Percentiles rank a stretch among this genome's conserved stretches.
Evolutionary conservation across 1,140 invertebrate genomes (phyloP).

Genomic region (Penaeus chinensis): DNA sequence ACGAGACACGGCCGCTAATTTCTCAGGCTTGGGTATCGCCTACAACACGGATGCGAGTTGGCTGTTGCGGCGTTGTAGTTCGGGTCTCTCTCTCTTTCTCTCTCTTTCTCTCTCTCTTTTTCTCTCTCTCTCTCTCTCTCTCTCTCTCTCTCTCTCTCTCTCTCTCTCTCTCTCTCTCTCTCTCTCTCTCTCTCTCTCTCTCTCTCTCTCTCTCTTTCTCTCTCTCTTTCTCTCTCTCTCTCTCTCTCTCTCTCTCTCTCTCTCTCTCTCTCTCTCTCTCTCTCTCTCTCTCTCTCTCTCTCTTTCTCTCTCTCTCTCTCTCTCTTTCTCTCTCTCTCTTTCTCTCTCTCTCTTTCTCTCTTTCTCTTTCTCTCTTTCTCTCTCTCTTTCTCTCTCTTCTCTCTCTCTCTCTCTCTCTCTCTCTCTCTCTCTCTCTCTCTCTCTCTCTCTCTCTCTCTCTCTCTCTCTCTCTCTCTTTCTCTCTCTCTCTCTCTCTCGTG

Average conservation of each 20-base stretch:
- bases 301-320: constrained; percentile 9
- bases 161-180: constrained; percentile 2
- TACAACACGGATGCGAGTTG: too few relatives aligned
- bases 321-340: neutral
- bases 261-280: constrained; percentile 4
- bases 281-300: constrained; percentile 11
- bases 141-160: constrained; percentile 29
- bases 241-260: constrained; percentile 3
- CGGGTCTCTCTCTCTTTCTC: constrained; percentile 15
- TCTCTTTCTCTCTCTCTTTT: constrained; percentile 10
- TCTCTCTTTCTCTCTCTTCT: neutral
- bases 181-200: constrained; percentile 3
- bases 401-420: constrained; percentile 28
- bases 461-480: constrained; percentile 9
- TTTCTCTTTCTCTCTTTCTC: constrained; percentile 11
- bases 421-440: constrained; percentile 4
- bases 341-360: constrained; percentile 17
- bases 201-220: constrained; percentile 9
- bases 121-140: neutral
- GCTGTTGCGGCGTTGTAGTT: too few relatives aligned
- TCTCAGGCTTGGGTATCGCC: too few relatives aligned
- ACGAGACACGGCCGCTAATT: too few relatives aligned
- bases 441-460: constrained; percentile 5
- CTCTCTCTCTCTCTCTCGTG: neutral
- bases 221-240: constrained; percentile 4